These are phyloP conservation scores for Syncerus caffer DNA, from an alignment of 2,797 vertebrate genomes.

Conservation along the genomic window DNA sequence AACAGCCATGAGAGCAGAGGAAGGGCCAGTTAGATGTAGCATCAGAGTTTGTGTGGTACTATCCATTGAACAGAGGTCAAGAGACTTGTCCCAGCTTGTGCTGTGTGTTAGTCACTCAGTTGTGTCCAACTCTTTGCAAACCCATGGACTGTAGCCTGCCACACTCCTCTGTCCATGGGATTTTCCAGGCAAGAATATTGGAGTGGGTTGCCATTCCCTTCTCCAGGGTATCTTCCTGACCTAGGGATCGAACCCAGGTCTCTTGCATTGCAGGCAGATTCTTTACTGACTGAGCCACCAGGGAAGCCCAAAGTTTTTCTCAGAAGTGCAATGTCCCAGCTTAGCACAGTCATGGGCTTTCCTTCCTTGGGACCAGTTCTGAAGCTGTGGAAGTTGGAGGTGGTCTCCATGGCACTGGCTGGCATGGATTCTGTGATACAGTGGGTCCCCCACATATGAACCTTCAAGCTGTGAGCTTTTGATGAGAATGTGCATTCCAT, in stretches of 20 bases:
- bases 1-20: neutral
- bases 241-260: neutral
- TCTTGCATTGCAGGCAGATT: neutral
- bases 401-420: neutral
- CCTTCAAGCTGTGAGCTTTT: neutral
- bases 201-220: neutral
- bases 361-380: neutral
- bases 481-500: neutral
- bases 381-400: neutral
- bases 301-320: neutral
- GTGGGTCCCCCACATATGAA: neutral
- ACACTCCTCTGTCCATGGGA: neutral
- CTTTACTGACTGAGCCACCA: neutral
- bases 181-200: neutral
- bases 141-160: neutral
- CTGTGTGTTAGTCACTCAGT: neutral
- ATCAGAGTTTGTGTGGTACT: fast-evolving
- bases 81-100: neutral
- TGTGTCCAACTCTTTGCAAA: neutral
- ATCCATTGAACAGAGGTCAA: no score
- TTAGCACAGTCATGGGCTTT: fast-evolving
- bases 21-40: fast-evolving
- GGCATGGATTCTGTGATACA: neutral
- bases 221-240: neutral
- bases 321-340: neutral